These are phyloP conservation scores for Miichthys miiuy DNA, from an alignment of 2,797 vertebrate species.

Conservation along the genomic window DNA sequence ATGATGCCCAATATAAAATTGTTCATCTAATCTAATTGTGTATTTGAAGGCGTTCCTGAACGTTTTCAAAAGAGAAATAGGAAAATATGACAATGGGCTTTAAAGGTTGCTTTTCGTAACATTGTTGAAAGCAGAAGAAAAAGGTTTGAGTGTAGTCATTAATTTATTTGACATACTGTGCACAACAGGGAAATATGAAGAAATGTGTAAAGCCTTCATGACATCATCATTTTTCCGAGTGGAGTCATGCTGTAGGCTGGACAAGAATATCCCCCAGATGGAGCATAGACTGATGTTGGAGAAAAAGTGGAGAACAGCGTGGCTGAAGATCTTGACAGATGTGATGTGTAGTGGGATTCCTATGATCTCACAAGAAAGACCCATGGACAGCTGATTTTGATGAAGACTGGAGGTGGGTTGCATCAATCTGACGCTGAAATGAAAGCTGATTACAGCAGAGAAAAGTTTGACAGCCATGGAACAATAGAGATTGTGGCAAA, in stretches of 20 bases:
- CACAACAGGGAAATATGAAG: not conserved
- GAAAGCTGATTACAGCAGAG: not conserved
- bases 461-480: conserved; percentile 1
- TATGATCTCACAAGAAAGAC: not conserved
- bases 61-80: not conserved
- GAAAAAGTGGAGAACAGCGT: not conserved
- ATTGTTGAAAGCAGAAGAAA: not conserved
- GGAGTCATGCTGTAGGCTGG: not conserved
- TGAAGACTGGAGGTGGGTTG: not conserved
- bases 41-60: conserved; percentile 3
- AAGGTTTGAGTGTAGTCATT: not conserved
- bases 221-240: conserved; percentile 3
- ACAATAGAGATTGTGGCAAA: not conserved
- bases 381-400: not conserved
- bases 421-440: not conserved
- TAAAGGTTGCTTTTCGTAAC: not conserved
- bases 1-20: not conserved
- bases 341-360: not conserved
- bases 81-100: not conserved
- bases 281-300: not conserved
- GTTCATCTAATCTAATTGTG: conserved; percentile 16
- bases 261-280: not conserved
- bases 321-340: not conserved
- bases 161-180: not conserved
- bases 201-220: not conserved